Base-by-base conservation (phyloP, 2,797 vertebrate species). In the Lindbergichthys nudifrons region DNA sequence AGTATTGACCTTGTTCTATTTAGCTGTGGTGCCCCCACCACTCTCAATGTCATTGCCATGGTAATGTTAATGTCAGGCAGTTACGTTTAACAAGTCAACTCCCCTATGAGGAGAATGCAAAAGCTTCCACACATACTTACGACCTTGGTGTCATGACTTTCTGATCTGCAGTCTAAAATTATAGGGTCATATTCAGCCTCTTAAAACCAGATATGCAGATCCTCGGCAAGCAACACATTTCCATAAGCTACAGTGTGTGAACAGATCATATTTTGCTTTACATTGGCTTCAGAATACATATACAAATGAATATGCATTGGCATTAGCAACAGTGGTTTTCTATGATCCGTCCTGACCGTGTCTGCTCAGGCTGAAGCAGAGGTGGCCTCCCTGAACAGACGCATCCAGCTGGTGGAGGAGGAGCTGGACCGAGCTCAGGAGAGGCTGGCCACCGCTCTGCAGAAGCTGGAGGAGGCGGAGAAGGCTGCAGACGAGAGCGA, bases 391-490 rank as follows among this genome's bases (percentile, higher is more conserved):
- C 78, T 99, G 90, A 99, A 98, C 90, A 95, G 97, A 62, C 96
- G 97, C 19, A 99, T 98, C 94, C 98, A 99, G 92, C 95, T 99
- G 68, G 97, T 99, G 10, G 98, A 99, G 90, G 97, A 99, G 80
- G 98, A 99, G 93, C 70, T 99, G 93, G 97, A 99, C 90, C 92
- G 97, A 7, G 97, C 97, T 75, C 98, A 99, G 93, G 98, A 99
- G 91, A 96, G 97, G 56, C 95, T 99, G 41, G 96, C 97, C 26
- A 99, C 98, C 0, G 96, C 97, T 19, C 92, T 98, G 87, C 97
- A 98, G 90, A 99, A 99, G 86, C 92, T 98, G 83, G 98, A 99
- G 84, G 97, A 99, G 84, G 98, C 97, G 0, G 97, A 99, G 92
- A 99, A 99, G 72, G 95, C 97, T 0, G 97, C 98, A 0, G 97